Evolutionary conservation across 1,140 invertebrate genomes (phyloP), one percentile per base, ranked within the genome.

Genomic region (Pectinophora gossypiella): DNA sequence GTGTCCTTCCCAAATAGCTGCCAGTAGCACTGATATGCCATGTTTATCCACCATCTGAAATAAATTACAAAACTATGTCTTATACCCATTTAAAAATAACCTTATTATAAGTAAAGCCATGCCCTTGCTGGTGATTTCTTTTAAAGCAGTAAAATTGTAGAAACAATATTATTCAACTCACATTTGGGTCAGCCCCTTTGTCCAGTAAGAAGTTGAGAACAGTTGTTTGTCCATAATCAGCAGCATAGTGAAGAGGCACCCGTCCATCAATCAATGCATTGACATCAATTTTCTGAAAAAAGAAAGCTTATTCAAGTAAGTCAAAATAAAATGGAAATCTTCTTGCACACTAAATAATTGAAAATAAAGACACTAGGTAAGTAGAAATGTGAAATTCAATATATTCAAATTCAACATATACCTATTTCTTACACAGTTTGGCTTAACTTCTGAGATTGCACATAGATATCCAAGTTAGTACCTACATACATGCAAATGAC

Each of bases 1-100:
- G 76, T 99, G 97, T 44, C 96, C 96, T 89, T 99, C 97, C 95
- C 96, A 99, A 69, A 98, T 97, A 55, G 97, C 97, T 59, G 97
- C 96, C 61, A 98, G 82, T 32, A 99, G 89, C 16, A 96, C 93
- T 51, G 94, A 96, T 58, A 99, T 98, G 5, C 96, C 97, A 91
- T 98, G 95, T 88, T 97, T 97, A 80, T 99, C 97, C 79, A 92
- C 92, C 48, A 93, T 92, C 95, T 96, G 70, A 46, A 76, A 7
- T 40, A 40, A 32, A 32, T 4, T 4, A 23, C 22, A 23, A 5
- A 23, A 5, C 22, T 10, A 23, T 23, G n/a, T 12, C 2, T 32
- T n/a, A n/a, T n/a, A n/a, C n/a, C n/a, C n/a, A n/a, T n/a, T n/a
- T n/a, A n/a, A n/a, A n/a, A n/a, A n/a, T n/a, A n/a, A n/a, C n/a